Evolutionary conservation across 1,140 invertebrate genomes (phyloP), one percentile per base, ranked within the genome.

Genomic region (Chionoecetes opilio): DNA sequence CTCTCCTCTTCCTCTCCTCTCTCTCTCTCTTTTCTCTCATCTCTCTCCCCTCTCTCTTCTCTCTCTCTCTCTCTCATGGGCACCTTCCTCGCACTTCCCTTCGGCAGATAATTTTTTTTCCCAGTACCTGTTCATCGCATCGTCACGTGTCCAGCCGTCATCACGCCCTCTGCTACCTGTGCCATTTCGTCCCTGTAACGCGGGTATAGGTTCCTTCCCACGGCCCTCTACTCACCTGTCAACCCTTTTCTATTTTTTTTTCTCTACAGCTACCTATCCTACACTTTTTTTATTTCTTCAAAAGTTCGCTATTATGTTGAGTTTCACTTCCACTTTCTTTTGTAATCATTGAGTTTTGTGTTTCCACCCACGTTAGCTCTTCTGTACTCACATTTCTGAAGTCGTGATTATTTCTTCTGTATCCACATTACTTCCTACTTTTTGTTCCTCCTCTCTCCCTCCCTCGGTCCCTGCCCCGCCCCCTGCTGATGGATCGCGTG

Each of bases 401-500:
- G n/a, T n/a, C n/a, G n/a, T n/a, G n/a, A 17, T 86, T 3, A 17
- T 86, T 34, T 86, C 17, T 34, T n/a, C 1, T 86, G 32, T 86
- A 34, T 86, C 17, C n/a, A 35, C 35, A 3, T 86, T 2, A 17
- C 35, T 86, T 31, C 34, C 3, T 86, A 8, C 35, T 34, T 3
- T 34, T 32, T 86, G 0, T 31, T 86, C n/a, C 8, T 75, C 21
- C 63, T n/a, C 63, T 75, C 63, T 75, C 63, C 63, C 21, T n/a
- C 21, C 21, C 63, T 26, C 21, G 21, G 21, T 3, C 21, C n/a
- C 21, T 26, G 6, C 63, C 63, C 21, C 63, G 5, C 21, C 63
- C 63, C 63, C 63, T n/a, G 63, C 63, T 75, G 63, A n/a, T n/a
- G 63, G 63, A 75, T 75, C 63, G 63, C 63, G 63, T 75, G 63